Conservation (phyloP, 2,888 invertebrate species). For the Eumerus sabulonum region DNA sequence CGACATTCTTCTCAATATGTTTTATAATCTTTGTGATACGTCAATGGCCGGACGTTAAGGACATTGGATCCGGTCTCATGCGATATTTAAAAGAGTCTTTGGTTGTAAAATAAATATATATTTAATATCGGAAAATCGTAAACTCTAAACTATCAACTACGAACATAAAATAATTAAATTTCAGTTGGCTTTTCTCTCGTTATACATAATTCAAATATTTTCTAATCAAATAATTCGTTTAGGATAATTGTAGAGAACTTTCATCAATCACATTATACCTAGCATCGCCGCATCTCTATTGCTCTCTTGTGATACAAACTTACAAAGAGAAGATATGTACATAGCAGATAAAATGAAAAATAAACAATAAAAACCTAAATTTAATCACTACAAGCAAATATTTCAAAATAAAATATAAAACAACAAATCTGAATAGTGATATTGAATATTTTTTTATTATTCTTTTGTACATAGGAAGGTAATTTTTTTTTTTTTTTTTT, state of each 20-base stretch:
- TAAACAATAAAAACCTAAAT: slow-evolving; percentile 60
- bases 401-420: slow-evolving; percentile 52
- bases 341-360: slow-evolving; percentile 54
- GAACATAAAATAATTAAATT: slow-evolving; percentile 39
- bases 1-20: slow-evolving; percentile 89
- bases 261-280: slow-evolving; percentile 57
- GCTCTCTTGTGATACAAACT: slow-evolving; percentile 66
- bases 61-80: slow-evolving; percentile 89
- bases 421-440: slow-evolving; percentile 60
- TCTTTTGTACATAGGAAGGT: slow-evolving; percentile 60
- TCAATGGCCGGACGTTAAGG: slow-evolving; percentile 94
- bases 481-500: slow-evolving; percentile 31
- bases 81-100: slow-evolving; percentile 89
- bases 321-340: slow-evolving; percentile 54
- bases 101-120: slow-evolving; percentile 82
- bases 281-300: slow-evolving; percentile 51
- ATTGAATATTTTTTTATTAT: slow-evolving; percentile 62
- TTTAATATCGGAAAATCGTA: slow-evolving; percentile 48
- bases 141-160: slow-evolving; percentile 10
- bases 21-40: slow-evolving; percentile 90
- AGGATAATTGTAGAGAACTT: slow-evolving; percentile 41
- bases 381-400: slow-evolving; percentile 16
- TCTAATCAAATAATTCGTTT: slow-evolving; percentile 28
- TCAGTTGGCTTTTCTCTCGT: slow-evolving; percentile 24
- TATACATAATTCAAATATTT: slow-evolving; percentile 32